A percentile compares a stretch with the other conserved stretches of the same genome.
phyloP scores from a whole-genome alignment of 2,113 vertebrate species.

The Capricornis sumatraensis region DNA sequence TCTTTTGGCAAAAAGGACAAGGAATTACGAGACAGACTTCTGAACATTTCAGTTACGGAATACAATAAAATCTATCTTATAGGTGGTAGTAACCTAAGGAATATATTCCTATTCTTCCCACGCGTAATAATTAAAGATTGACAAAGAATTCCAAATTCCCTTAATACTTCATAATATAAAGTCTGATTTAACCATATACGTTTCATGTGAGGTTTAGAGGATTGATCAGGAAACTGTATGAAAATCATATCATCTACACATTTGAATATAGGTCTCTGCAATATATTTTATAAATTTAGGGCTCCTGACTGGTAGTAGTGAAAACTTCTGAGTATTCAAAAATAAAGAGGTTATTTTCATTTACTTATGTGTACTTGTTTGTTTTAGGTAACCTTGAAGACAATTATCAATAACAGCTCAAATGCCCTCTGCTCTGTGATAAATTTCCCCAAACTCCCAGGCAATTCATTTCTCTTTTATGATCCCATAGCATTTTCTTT shows the following conservation, averaged over 20 bases:
- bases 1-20: conserved; percentile 12
- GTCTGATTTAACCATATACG: neutral
- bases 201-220: neutral
- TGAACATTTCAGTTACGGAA: neutral
- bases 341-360: conserved; percentile 5
- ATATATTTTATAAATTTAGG: neutral
- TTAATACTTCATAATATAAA: neutral
- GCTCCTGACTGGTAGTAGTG: neutral
- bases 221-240: neutral
- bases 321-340: conserved; percentile 14
- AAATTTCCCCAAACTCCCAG: neutral
- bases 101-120: neutral
- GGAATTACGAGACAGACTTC: neutral
- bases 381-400: neutral
- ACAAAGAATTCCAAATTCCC: neutral
- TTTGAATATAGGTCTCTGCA: neutral
- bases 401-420: neutral
- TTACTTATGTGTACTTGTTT: neutral
- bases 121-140: neutral
- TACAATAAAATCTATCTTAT: neutral
- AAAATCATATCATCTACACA: neutral
- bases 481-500: neutral
- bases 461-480: neutral
- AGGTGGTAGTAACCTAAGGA: neutral
- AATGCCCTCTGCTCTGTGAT: neutral